Conservation (phyloP, 2,888 invertebrate genomes). For the Sthenelais limicola region DNA sequence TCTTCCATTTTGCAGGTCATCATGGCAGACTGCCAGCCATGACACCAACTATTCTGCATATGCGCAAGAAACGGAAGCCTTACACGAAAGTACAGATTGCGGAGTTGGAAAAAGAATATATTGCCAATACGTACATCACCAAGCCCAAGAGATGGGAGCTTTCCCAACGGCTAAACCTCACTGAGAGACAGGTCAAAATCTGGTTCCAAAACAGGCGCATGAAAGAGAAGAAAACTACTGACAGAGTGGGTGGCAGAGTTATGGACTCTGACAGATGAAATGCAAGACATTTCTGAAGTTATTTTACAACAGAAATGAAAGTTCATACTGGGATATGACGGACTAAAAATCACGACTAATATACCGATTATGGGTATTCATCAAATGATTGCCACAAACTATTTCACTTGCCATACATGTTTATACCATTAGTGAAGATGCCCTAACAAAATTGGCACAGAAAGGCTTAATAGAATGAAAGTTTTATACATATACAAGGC, state of each 20-base stretch:
- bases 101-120: slow-evolving; percentile 97
- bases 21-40: slow-evolving; percentile 48
- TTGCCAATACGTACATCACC: slow-evolving; percentile 97
- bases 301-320: too few relatives aligned
- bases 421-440: too few relatives aligned
- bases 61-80: slow-evolving; percentile 93
- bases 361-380: too few relatives aligned
- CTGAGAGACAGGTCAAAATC: slow-evolving; percentile 71
- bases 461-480: too few relatives aligned
- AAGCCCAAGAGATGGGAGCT: slow-evolving; percentile 98
- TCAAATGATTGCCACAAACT: too few relatives aligned
- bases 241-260: background rate
- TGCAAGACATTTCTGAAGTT: too few relatives aligned
- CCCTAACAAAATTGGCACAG: too few relatives aligned
- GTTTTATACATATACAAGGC: too few relatives aligned
- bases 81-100: slow-evolving; percentile 98
- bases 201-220: slow-evolving; percentile 72
- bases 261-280: slow-evolving; percentile 21
- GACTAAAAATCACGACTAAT: too few relatives aligned
- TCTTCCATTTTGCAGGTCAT: too few relatives aligned
- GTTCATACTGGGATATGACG: too few relatives aligned
- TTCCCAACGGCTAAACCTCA: slow-evolving; percentile 89
- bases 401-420: too few relatives aligned
- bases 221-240: slow-evolving; percentile 66
- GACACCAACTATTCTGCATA: slow-evolving; percentile 64